Base-by-base conservation (phyloP, 2,797 vertebrate species). In the Gallinago solitaria region DNA sequence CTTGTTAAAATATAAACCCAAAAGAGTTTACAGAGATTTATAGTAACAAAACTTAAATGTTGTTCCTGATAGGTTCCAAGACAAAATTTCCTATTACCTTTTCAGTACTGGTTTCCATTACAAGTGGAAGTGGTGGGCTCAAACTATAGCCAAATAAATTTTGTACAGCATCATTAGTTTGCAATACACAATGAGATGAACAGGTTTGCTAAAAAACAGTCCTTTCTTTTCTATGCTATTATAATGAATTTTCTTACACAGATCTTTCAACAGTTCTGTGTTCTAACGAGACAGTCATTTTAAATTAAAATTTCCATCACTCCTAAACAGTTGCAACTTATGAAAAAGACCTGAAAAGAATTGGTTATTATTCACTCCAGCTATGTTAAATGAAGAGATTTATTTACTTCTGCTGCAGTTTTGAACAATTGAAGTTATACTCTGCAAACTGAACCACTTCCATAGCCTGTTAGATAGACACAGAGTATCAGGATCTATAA, bases 231-330 rank as follows among this genome's bases (percentile, higher is more conserved):
- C 57, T 83, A 2, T 77, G 41, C 35, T 83, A 61, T 54, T 95
- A 50, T 61, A 94, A 91, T 91, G 50, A 59, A 51, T 87, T 87
- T 92, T 74, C 76, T 95, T 91, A 50, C 35, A 75, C 74, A 67
- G 83, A 67, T 84, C 87, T 94, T 92, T 82, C 68, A 84, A 53
- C 67, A 84, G 78, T 91, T 70, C 73, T 32, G 8, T 71, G 74
- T 56, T 89, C 54, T 94, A 88, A 83, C 0, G 1, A 83, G 51
- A 69, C 64, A 82, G 14, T 5, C 33, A 80, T 92, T 96, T 95
- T 64, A 78, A 83, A 95, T 97, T 68, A 56, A 93, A 87, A 95
- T 97, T 92, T 92, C 67, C 69, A 61, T 95, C 82, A 73, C 73
- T 88, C 24, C 57, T 77, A 88, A 90, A 33, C 23, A 89, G 37